Base-by-base conservation (phyloP, 2,888 invertebrate species). In the Cremastinae sp. region DNA sequence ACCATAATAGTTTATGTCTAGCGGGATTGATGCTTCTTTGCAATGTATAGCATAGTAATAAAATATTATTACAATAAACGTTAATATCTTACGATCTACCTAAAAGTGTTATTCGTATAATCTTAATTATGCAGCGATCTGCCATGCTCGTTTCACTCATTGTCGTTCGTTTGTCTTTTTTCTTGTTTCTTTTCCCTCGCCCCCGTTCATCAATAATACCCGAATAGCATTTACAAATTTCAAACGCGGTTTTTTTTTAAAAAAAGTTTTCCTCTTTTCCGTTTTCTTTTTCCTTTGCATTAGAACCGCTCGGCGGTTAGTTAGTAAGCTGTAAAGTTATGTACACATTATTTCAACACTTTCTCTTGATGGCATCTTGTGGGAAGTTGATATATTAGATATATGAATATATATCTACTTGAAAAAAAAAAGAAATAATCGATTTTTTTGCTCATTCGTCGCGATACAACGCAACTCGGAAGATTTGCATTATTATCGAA, bases 321-420 rank as follows among this genome's bases (percentile, higher is more conserved):
- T 84, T 84, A 83, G 83, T 84, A 84, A 84, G 84, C 84, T 85
- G 85, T 84, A 84, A 86, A 86, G 84, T 86, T 87, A 87, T 87
- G 83, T 87, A 87, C 87, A 87, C 80, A 83, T 86, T 83, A 78
- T 75, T 82, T 82, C 79, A 79, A 80, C 72, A 80, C 70, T 78
- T 81, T 82, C 81, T 80, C 80, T 81, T 80, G 85, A 85, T 86
- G 85, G 86, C 86, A 86, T 85, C 85, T 84, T 82, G 81, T 81
- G 81, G 82, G 81, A 84, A 83, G 80, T 81, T 72, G 65, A 14
- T 72, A 69, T 81, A 68, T 58, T 58, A 66, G 58, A 64, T 58
- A 64, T 76, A 79, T 70, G 71, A 76, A 79, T 82, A 81, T 74
- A 78, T 76, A 79, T 79, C 78, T 78, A 77, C 74, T 75, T 58